A percentile compares a stretch with the other conserved stretches of the same genome.
These are phyloP conservation scores for Eulemur coronatus DNA, from an alignment of 2,797 vertebrate genomes.

Conservation along the genomic window DNA sequence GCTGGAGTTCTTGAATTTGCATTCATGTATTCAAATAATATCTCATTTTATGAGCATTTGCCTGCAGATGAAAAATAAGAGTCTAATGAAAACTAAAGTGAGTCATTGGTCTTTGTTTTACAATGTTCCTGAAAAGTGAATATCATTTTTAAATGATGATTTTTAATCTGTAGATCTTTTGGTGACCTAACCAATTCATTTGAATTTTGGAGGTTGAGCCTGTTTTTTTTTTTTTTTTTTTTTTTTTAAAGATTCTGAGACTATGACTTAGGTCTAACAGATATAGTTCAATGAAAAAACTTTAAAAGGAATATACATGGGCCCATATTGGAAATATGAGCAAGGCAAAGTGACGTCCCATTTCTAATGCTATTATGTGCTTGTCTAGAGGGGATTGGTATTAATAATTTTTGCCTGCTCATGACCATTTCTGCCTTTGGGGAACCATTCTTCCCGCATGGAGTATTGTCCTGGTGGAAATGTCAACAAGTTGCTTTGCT, in stretches of 20 bases:
- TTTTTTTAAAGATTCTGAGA: background rate
- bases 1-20: constrained; percentile 61
- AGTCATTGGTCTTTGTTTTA: constrained; percentile 59
- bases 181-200: constrained; percentile 32
- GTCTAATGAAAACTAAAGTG: constrained; percentile 66
- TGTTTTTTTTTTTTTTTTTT: background rate
- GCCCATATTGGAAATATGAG: background rate
- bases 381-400: background rate
- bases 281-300: background rate
- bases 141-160: constrained; percentile 53
- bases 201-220: constrained; percentile 14
- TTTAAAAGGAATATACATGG: background rate
- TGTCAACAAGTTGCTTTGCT: background rate
- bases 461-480: background rate
- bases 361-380: background rate
- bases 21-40: constrained; percentile 71
- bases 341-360: background rate
- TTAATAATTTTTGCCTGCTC: background rate
- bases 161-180: constrained; percentile 45
- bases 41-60: constrained; percentile 64
- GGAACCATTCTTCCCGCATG: background rate
- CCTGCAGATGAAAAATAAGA: constrained; percentile 62
- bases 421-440: background rate
- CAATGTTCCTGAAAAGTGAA: constrained; percentile 32
- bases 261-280: background rate